Conservation (phyloP, 2,797 vertebrate genomes). For the Sebastes dallii region DNA sequence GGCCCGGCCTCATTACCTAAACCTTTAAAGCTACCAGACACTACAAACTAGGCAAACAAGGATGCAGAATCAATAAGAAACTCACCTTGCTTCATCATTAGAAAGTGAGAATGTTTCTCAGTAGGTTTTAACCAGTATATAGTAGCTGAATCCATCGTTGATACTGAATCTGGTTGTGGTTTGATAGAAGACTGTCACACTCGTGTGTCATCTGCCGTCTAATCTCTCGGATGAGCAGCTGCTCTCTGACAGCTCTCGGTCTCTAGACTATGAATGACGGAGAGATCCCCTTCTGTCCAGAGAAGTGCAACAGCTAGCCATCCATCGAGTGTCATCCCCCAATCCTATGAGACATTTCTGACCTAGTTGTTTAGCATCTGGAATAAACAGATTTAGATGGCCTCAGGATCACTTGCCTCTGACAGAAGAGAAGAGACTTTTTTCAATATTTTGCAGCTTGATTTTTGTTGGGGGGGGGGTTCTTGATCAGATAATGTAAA, state of each 20-base stretch:
- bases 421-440: neutral
- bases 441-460: neutral
- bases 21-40: slow-evolving; percentile 28
- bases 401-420: neutral
- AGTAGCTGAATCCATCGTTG: neutral
- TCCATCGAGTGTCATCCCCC: slow-evolving; percentile 11
- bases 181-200: slow-evolving; percentile 7
- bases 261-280: slow-evolving; percentile 18
- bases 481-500: neutral
- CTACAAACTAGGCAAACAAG: slow-evolving; percentile 11
- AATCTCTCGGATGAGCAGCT: slow-evolving; percentile 46
- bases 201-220: slow-evolving; percentile 25
- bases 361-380: slow-evolving; percentile 55
- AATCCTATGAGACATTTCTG: slow-evolving; percentile 42
- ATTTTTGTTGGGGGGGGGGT: neutral
- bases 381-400: slow-evolving; percentile 50
- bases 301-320: slow-evolving; percentile 15
- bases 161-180: slow-evolving; percentile 1
- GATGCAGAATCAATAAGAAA: slow-evolving; percentile 8
- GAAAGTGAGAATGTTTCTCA: neutral
- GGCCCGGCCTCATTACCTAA: slow-evolving; percentile 33
- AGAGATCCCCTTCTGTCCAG: slow-evolving; percentile 42
- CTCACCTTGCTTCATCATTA: neutral
- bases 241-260: slow-evolving; percentile 30
- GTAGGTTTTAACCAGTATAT: neutral